Evolutionary conservation across 1,140 invertebrate genomes (phyloP).

Genomic region (Solen grandis): DNA sequence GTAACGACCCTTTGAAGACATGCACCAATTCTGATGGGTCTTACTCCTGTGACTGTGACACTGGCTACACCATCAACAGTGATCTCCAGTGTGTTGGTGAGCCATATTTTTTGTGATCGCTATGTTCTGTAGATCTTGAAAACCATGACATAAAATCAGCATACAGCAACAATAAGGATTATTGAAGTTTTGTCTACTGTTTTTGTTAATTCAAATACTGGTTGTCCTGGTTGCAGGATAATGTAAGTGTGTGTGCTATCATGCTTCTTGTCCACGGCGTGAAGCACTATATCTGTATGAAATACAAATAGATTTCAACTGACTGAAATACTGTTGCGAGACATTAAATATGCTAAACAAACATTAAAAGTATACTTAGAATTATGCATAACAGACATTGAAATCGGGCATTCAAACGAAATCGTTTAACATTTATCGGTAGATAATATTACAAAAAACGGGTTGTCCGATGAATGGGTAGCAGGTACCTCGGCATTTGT

Average conservation of each 20-base stretch:
- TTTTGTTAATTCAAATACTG: not conserved
- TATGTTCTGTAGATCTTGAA: not conserved
- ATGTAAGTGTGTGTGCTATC: not conserved
- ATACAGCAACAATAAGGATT: not conserved
- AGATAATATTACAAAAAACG: no score
- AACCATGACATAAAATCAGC: not conserved
- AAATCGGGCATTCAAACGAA: no score
- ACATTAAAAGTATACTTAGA: no score
- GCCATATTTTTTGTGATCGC: not conserved
- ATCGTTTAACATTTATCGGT: no score
- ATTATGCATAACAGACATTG: no score
- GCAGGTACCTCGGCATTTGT: no score
- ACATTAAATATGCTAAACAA: no score
- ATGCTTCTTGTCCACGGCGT: no score
- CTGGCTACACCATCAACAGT: slow-evolving; percentile 36
- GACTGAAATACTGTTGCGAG: no score
- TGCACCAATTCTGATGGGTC: slow-evolving; percentile 15
- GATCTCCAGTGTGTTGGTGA: slow-evolving; percentile 9
- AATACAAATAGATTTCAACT: no score
- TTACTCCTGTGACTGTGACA: slow-evolving; percentile 26
- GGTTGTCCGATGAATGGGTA: no score
- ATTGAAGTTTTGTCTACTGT: not conserved
- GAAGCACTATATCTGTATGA: no score
- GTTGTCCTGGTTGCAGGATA: not conserved
- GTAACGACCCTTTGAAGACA: slow-evolving; percentile 33